phyloP scores from a whole-genome alignment of 2,113 vertebrate species.

The Antennarius striatus region DNA sequence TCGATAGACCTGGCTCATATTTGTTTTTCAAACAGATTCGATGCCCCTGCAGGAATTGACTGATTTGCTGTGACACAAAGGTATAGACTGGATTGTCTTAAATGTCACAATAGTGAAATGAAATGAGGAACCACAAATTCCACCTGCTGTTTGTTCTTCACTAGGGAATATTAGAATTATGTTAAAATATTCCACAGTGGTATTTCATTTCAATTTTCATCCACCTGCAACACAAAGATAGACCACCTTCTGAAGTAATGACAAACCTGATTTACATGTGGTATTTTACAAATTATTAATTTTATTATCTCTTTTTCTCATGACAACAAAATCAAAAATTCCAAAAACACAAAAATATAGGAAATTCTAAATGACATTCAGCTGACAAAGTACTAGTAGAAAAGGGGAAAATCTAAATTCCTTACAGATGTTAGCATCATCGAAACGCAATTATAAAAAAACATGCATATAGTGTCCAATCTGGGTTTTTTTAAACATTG shows the following conservation, averaged over 20 bases:
- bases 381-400: too few relatives aligned
- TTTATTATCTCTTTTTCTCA: background rate
- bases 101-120: slow-evolving; percentile 7
- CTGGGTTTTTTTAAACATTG: too few relatives aligned
- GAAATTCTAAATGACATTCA: too few relatives aligned
- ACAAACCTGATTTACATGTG: background rate
- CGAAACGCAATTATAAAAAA: too few relatives aligned
- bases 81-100: slow-evolving; percentile 5
- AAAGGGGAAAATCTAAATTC: too few relatives aligned
- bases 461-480: too few relatives aligned
- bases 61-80: slow-evolving; percentile 36
- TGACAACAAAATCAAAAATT: background rate
- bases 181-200: slow-evolving; percentile 1
- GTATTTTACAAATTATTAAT: background rate
- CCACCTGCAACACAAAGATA: background rate
- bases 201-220: background rate
- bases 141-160: background rate
- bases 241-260: background rate
- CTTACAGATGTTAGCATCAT: too few relatives aligned
- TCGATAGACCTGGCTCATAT: slow-evolving; percentile 42
- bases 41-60: slow-evolving; percentile 25
- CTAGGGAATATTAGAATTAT: background rate
- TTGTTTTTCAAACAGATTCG: slow-evolving; percentile 43
- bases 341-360: too few relatives aligned
- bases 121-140: slow-evolving; percentile 4